Evolutionary conservation across 2,888 invertebrate species (phyloP).

Genomic region (Druceiella hillmani): DNA sequence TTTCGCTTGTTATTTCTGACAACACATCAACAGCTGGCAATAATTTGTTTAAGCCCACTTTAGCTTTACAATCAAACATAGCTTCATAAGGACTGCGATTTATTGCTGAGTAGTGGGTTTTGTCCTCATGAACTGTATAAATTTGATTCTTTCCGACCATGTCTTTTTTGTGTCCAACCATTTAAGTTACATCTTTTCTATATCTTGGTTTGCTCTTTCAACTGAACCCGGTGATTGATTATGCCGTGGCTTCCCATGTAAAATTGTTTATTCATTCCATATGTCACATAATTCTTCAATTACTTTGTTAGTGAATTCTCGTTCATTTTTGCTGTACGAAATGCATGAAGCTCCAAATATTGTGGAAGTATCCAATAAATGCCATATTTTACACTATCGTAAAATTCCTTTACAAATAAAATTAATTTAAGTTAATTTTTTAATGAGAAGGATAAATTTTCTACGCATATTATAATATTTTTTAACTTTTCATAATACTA

Average conservation of each 20-base stretch:
- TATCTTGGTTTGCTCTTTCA: too few relatives aligned
- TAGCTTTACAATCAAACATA: constrained; percentile 15
- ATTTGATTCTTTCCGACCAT: constrained; percentile 16
- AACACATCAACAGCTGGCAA: constrained; percentile 8
- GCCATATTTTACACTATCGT: too few relatives aligned
- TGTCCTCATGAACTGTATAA: constrained; percentile 17
- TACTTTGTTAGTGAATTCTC: constrained; percentile 19
- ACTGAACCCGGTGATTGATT: too few relatives aligned
- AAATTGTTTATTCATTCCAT: constrained; percentile 25
- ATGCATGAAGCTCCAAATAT: constrained; percentile 18
- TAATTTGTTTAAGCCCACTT: constrained; percentile 11
- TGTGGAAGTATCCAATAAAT: constrained; percentile 17
- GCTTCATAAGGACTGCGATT: constrained; percentile 17
- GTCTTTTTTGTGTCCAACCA: too few relatives aligned
- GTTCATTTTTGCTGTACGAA: constrained; percentile 21
- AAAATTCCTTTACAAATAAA: too few relatives aligned
- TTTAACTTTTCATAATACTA: too few relatives aligned
- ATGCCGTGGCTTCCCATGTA: too few relatives aligned
- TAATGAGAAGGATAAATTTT: too few relatives aligned
- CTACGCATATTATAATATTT: too few relatives aligned
- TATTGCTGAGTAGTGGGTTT: constrained; percentile 14
- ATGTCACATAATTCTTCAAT: constrained; percentile 12
- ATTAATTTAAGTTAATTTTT: too few relatives aligned
- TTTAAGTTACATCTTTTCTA: constrained; percentile 12
- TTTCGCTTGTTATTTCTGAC: constrained; percentile 9